Conservation (phyloP, 2,888 invertebrate genomes). For the Agrotis ipsilon region DNA sequence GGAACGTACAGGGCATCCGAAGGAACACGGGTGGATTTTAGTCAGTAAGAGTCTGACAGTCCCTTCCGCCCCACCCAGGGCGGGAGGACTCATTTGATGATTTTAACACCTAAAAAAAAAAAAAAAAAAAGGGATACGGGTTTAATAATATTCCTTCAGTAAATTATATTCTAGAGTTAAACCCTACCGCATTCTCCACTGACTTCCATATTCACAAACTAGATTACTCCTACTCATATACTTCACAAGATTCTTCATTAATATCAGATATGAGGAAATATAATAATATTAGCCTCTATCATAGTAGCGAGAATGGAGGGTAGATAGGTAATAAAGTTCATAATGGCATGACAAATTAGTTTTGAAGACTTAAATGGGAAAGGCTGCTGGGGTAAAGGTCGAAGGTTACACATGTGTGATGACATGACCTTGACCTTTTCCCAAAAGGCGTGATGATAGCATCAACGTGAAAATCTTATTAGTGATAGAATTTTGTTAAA, state of each 20-base stretch:
- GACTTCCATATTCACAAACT: neutral
- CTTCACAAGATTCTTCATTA: neutral
- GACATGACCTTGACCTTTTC: too few relatives aligned
- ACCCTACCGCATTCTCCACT: neutral
- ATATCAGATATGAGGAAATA: neutral
- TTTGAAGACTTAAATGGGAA: neutral
- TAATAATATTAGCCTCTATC: slow-evolving; percentile 6
- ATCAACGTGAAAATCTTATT: too few relatives aligned
- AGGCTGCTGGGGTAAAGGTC: neutral
- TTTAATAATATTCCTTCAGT: too few relatives aligned
- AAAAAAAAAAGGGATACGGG: too few relatives aligned
- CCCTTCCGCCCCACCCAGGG: too few relatives aligned
- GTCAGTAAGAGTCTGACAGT: too few relatives aligned
- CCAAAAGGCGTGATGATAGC: too few relatives aligned
- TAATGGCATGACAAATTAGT: slow-evolving; percentile 4
- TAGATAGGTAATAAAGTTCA: neutral
- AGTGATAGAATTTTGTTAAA: too few relatives aligned
- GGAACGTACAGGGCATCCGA: too few relatives aligned
- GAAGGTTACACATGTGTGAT: neutral
- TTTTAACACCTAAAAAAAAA: too few relatives aligned
- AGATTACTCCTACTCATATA: neutral
- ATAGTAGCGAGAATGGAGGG: neutral
- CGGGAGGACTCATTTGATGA: too few relatives aligned
- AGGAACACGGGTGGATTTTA: too few relatives aligned
- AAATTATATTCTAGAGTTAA: neutral